Percentiles rank a stretch among this genome's conserved stretches.
phyloP scores from a whole-genome alignment of 2,888 invertebrate species.

The Balanococcus diminutus region DNA sequence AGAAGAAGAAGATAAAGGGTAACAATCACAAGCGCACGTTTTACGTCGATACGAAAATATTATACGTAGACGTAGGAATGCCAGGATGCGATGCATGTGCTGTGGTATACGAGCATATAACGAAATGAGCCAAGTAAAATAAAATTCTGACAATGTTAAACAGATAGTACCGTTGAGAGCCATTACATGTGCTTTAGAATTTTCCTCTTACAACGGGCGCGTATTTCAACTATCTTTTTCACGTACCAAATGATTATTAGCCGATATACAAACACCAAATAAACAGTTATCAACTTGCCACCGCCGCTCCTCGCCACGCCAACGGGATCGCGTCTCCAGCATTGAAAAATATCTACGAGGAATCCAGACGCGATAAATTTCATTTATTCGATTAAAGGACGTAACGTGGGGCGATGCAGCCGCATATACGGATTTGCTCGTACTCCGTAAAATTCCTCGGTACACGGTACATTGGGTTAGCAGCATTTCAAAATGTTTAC shows the following conservation, averaged over 20 bases:
- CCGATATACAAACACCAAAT: neutral
- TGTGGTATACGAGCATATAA: neutral
- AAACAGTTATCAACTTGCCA: constrained; percentile 7
- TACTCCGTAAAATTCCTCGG: constrained; percentile 9
- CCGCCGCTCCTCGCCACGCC: neutral
- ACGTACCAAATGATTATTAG: constrained; percentile 9
- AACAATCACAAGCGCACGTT: neutral
- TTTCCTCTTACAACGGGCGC: neutral
- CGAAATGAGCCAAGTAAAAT: neutral
- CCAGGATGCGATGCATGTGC: no score
- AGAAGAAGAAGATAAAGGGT: no score
- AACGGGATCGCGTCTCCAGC: neutral
- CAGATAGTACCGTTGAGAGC: constrained; percentile 48
- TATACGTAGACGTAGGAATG: neutral
- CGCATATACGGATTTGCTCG: neutral
- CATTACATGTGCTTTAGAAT: neutral
- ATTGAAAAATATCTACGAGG: neutral
- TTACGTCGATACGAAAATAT: neutral
- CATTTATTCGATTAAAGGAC: neutral
- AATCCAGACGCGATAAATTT: constrained; percentile 27
- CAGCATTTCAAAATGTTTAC: constrained; percentile 17
- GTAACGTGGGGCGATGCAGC: neutral
- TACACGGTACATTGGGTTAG: neutral
- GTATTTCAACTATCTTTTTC: neutral
- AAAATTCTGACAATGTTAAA: constrained; percentile 48